phyloP scores from a whole-genome alignment of 1,140 invertebrate genomes.

The Heliconius hermathena region DNA sequence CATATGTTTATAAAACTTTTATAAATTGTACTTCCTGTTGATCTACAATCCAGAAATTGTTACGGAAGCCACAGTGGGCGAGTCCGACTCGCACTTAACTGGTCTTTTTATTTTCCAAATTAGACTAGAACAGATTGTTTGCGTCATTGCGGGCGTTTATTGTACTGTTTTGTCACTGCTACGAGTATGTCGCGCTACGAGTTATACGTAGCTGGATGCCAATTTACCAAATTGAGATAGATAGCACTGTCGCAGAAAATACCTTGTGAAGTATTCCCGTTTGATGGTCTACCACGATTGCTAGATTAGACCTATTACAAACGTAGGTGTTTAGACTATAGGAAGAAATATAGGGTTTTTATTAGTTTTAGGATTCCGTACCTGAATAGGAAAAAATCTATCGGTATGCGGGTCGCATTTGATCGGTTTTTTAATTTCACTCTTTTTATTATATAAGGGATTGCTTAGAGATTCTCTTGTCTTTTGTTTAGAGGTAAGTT shows the following conservation, averaged over 20 bases:
- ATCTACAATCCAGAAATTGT: too few relatives aligned
- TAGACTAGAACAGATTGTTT: background rate
- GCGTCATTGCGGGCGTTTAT: background rate
- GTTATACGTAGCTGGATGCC: conserved; percentile 4
- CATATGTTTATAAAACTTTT: too few relatives aligned
- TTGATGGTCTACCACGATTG: background rate
- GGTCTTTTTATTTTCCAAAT: background rate
- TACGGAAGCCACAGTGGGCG: too few relatives aligned
- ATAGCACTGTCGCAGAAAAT: background rate
- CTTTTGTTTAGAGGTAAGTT: too few relatives aligned
- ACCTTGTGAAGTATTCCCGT: background rate
- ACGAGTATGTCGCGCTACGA: background rate
- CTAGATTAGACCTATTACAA: background rate
- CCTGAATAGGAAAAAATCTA: too few relatives aligned
- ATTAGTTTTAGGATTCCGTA: too few relatives aligned
- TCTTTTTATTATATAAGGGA: too few relatives aligned
- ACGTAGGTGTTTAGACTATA: background rate
- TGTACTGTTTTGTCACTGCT: background rate
- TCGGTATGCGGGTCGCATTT: too few relatives aligned
- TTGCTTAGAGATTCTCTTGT: too few relatives aligned
- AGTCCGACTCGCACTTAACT: too few relatives aligned
- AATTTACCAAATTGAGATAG: conserved; percentile 21
- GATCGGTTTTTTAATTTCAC: too few relatives aligned
- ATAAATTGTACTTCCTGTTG: too few relatives aligned
- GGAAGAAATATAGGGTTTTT: background rate